A percentile compares a stretch with the other conserved stretches of the same genome.
Evolutionary conservation across 2,888 invertebrate genomes (phyloP).

Genomic region (Drosophila differens): DNA sequence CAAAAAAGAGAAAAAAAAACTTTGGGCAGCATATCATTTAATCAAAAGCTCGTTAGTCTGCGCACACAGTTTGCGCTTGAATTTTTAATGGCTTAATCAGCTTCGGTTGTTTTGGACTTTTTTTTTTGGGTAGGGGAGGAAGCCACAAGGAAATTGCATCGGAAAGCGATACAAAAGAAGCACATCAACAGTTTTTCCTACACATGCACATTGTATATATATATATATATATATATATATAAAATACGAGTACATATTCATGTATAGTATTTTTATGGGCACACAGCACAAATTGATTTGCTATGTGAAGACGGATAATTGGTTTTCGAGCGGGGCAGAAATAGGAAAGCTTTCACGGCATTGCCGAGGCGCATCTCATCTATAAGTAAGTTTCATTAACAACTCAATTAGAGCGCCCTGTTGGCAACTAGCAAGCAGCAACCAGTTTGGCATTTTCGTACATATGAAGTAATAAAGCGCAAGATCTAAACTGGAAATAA

Average conservation of each 20-base stretch:
- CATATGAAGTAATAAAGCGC: not conserved
- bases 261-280: constrained; percentile 26
- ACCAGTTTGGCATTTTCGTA: constrained; percentile 23
- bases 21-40: constrained; percentile 60
- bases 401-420: constrained; percentile 53
- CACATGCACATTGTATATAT: constrained; percentile 7
- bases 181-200: constrained; percentile 51
- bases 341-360: constrained; percentile 51
- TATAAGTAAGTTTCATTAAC: constrained; percentile 44
- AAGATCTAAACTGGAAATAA: not conserved
- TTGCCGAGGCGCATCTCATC: constrained; percentile 29
- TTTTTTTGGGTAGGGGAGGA: constrained; percentile 26
- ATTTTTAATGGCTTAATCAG: constrained; percentile 75
- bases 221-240: not conserved
- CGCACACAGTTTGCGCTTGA: constrained; percentile 70
- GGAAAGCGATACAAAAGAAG: constrained; percentile 62
- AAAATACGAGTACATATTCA: not conserved
- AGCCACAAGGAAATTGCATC: constrained; percentile 64
- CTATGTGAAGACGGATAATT: constrained; percentile 59
- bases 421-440: constrained; percentile 14
- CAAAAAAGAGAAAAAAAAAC: constrained; percentile 13
- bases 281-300: constrained; percentile 61
- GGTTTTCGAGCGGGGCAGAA: constrained; percentile 40
- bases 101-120: constrained; percentile 38
- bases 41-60: constrained; percentile 73